Conservation (phyloP, 2,888 invertebrate species). For the Archaeoteleia sp. region DNA sequence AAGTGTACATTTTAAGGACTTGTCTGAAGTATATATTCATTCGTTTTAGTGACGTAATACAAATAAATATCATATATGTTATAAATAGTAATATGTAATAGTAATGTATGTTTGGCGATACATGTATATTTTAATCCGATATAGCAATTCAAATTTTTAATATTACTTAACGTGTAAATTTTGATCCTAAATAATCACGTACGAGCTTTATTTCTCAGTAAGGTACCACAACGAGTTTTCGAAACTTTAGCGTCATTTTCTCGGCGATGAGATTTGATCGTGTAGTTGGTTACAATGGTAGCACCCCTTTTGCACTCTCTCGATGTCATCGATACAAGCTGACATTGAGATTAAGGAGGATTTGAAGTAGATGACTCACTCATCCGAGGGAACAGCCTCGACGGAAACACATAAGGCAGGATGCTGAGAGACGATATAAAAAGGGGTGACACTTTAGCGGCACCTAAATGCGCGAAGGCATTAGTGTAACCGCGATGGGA, state of each 20-base stretch:
- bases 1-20: no score
- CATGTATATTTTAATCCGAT: no score
- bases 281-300: constrained; percentile 19
- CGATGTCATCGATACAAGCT: constrained; percentile 35
- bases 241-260: background rate
- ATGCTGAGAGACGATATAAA: constrained; percentile 43
- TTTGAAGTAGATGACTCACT: constrained; percentile 42
- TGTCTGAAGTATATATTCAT: no score
- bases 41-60: no score
- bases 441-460: constrained; percentile 52
- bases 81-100: no score
- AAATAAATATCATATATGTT: no score
- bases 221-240: background rate
- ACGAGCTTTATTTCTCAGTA: no score
- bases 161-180: no score
- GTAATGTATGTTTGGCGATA: no score
- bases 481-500: constrained; percentile 57
- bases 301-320: constrained; percentile 14
- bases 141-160: no score
- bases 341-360: constrained; percentile 43
- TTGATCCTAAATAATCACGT: no score
- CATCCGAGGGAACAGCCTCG: constrained; percentile 21
- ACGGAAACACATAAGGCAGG: constrained; percentile 37
- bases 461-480: constrained; percentile 61
- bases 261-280: constrained; percentile 20